Conservation (phyloP, 2,888 invertebrate genomes). For the Harpalus rufipes region DNA sequence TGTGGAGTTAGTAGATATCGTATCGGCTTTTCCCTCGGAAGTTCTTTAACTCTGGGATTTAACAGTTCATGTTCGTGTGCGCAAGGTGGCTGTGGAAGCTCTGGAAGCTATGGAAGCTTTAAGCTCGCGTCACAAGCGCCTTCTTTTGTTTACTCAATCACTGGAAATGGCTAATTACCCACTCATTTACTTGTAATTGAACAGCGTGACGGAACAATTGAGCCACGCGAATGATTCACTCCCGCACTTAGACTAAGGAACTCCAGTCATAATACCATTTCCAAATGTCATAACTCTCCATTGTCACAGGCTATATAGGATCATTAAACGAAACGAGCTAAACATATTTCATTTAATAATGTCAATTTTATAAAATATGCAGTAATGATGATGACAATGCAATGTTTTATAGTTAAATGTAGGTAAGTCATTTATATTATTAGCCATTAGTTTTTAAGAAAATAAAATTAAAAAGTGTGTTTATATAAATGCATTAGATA, state of each 20-base stretch:
- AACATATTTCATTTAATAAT: too few species aligned
- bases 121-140: constrained; percentile 8
- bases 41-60: constrained; percentile 60
- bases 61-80: constrained; percentile 60
- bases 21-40: constrained; percentile 59
- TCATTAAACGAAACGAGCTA: too few species aligned
- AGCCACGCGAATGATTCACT: not conserved
- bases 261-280: constrained; percentile 6
- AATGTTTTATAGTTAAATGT: too few species aligned
- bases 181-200: constrained; percentile 37
- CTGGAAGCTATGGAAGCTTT: too few species aligned
- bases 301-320: not conserved
- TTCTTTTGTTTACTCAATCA: constrained; percentile 40
- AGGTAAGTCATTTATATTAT: too few species aligned
- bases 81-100: constrained; percentile 8
- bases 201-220: constrained; percentile 12
- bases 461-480: too few species aligned
- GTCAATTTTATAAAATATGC: too few species aligned
- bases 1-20: constrained; percentile 62
- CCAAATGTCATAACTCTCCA: not conserved
- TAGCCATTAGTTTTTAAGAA: too few species aligned
- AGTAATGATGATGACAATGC: too few species aligned
- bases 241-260: constrained; percentile 3
- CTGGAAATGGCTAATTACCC: constrained; percentile 36
- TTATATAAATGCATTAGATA: too few species aligned